A percentile compares a stretch with the other conserved stretches of the same genome.
Evolutionary conservation across 2,888 invertebrate genomes (phyloP).

Genomic region (Zaprionus lineosus): DNA sequence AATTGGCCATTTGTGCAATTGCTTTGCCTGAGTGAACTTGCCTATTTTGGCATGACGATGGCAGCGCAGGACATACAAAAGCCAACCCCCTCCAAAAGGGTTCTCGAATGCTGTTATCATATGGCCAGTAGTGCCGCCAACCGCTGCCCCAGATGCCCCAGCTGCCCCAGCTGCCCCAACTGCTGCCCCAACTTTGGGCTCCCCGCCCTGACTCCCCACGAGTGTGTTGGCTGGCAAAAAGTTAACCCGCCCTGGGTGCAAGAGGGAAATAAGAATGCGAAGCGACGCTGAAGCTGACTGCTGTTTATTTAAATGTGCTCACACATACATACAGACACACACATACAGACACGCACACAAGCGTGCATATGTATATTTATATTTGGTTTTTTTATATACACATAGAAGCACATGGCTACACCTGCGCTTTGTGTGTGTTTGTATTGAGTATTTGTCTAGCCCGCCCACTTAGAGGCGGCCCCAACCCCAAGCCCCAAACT

Average conservation of each 20-base stretch:
- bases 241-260: conserved; percentile 53
- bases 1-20: conserved; percentile 82
- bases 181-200: conserved; percentile 9
- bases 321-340: conserved; percentile 9
- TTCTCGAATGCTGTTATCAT: conserved; percentile 59
- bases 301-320: conserved; percentile 73
- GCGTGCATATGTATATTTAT: neutral
- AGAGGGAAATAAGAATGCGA: conserved; percentile 41
- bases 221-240: conserved; percentile 40
- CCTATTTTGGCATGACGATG: conserved; percentile 81
- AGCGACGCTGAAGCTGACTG: conserved; percentile 59
- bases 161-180: no score
- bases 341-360: conserved; percentile 22
- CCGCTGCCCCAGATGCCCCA: no score
- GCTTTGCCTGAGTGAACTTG: conserved; percentile 80
- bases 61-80: conserved; percentile 45
- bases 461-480: conserved; percentile 16
- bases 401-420: conserved; percentile 28
- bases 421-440: conserved; percentile 30
- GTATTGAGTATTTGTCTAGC: conserved; percentile 38
- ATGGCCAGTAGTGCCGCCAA: conserved; percentile 47
- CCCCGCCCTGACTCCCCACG: neutral
- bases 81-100: conserved; percentile 45
- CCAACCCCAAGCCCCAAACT: no score
- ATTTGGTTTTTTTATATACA: conserved; percentile 1